Base-by-base conservation (phyloP, 2,888 invertebrate species). In the Epinotia ramella region DNA sequence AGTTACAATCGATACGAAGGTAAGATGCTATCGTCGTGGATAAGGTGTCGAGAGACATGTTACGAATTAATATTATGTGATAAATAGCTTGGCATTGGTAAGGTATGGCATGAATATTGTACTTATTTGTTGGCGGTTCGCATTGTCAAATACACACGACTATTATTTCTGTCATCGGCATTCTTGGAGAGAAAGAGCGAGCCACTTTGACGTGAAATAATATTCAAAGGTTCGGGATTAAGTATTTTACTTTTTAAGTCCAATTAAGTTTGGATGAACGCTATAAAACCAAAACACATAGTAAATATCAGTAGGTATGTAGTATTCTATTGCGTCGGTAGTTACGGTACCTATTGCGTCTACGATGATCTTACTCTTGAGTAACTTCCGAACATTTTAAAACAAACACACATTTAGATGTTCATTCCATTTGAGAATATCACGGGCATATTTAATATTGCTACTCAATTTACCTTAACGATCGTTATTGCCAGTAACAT, bases 381-480 rank as follows among this genome's bases (percentile, higher is more conserved):
- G 3, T 33, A 46, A 46, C 24, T 60, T 11, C 1, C 60, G 11
- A 20, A 16, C 46, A 44, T 28, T 66, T 66, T 66, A 33, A 18
- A 56, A 11, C 56, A 33, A 18, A 49, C 28, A 28, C 53, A 33
- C 53, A 56, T 20, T 63, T 64, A 13, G 24, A 53, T 53, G 2
- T 13, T 53, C n/a, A n/a, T 4, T 24, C 24, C 16, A 24, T 60
- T 24, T 28, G 6, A 53, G 28, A 49, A 24, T 63, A 46, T 12
- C 5, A 57, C 18, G 40, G 53, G 2, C 64, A 12, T 20, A 18
- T 68, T n/a, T 12, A 60, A 49, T 49, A 62, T 56, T 40, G 44
- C 68, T 68, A 28, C 56, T 6, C 18, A 40, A 60, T 67, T 68
- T 59, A 65, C 57, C 59, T 59, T 20, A 73, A 73, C 65, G 57